Evolutionary conservation across 2,888 invertebrate species (phyloP), one percentile per base, ranked within the genome.

Genomic region (Drosophila flavopinicola): DNA sequence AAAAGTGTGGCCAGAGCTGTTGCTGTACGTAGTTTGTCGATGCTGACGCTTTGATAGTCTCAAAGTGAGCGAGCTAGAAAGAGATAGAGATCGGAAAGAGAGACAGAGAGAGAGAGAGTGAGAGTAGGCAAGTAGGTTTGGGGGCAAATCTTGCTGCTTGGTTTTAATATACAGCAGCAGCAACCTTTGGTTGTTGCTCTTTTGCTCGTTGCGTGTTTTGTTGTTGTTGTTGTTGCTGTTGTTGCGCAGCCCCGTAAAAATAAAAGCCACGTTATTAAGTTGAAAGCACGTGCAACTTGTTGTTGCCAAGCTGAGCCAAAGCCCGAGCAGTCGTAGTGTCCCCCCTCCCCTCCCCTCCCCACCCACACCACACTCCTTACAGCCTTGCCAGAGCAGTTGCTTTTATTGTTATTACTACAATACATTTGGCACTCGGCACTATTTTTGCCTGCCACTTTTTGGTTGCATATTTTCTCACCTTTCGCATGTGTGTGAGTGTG

Each of bases 261-360:
- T 87, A 82, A 85, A 85, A 85, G 85, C 87, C 85, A 82, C 82
- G 87, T 87, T 87, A 85, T 87, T 85, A 82, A 75, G 82, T 74
- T 79, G 79, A 87, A 87, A 85, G 84, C 85, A 85, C 85, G 85
- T 85, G 87, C 85, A 80, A 84, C 82, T 80, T 80, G 80, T 80
- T 80, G 85, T 78, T 85, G 68, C 68, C 45, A 30, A 52, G 51
- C 35, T 44, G 49, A 33, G 33, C 49, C 37, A 23, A 44, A 15
- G 33, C 49, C n/a, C n/a, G n/a, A n/a, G 17, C 23, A 49, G 20
- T 30, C 42, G 4, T 3, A 20, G 10, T 44, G 25, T 29, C 53
- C 44, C 25, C 23, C 10, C 15, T 6, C 1, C 17, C 45, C 53
- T 30, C 38, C 30, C n/a, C n/a, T n/a, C n/a, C n/a, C n/a, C n/a